These are phyloP conservation scores for Macropus fuliginosus DNA, from an alignment of 2,797 vertebrate genomes.

Conservation along the genomic window DNA sequence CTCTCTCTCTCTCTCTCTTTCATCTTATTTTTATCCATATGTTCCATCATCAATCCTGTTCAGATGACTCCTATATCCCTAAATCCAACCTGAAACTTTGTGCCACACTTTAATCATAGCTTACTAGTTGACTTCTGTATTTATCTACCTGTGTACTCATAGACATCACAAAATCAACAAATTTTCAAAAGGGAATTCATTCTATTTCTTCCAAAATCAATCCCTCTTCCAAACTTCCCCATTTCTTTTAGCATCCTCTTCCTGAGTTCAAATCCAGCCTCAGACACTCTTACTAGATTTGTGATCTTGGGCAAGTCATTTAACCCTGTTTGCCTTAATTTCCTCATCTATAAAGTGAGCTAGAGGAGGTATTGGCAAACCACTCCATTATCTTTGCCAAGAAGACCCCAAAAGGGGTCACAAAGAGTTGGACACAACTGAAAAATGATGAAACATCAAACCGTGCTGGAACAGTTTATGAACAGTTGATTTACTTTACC, in stretches of 20 bases:
- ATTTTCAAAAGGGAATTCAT: neutral
- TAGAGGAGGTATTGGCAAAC: neutral
- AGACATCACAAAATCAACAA: neutral
- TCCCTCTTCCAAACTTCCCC: neutral
- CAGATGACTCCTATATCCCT: neutral
- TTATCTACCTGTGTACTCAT: neutral
- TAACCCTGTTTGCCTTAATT: neutral
- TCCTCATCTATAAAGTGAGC: neutral
- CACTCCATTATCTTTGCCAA: neutral
- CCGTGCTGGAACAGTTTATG: neutral
- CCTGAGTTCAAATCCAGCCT: neutral
- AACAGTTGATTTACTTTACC: neutral
- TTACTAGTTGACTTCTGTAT: neutral
- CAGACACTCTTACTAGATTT: neutral
- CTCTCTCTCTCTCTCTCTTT: neutral
- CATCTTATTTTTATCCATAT: neutral
- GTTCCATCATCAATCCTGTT: neutral
- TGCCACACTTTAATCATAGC: neutral
- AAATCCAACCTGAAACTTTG: neutral
- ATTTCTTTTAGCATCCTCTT: neutral
- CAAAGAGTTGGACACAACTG: neutral
- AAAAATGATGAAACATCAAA: neutral
- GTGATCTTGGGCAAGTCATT: neutral
- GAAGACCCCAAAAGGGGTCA: neutral
- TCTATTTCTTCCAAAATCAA: neutral